Base-by-base conservation (phyloP, 2,888 invertebrate genomes). In the Andrena camellia region DNA sequence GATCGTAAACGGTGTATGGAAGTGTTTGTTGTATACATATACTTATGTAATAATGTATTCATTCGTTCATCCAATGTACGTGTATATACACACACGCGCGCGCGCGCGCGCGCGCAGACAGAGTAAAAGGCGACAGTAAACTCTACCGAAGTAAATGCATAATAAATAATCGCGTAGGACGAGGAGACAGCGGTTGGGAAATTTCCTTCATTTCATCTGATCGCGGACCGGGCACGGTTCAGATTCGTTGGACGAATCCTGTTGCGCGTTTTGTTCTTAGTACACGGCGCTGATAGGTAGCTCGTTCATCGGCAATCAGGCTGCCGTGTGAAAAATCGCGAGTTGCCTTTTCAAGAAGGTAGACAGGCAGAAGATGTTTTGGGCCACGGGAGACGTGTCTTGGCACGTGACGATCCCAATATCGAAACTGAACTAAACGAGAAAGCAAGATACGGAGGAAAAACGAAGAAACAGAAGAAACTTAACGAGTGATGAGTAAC, bases 71-170 rank as follows among this genome's bases (percentile, higher is more conserved):
- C 85, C 71, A 31, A 68, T 60, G 80, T 83, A 83, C 75, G 79
- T 81, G 20, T 57, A 57, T 57, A 52, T 13, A 57, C 23, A 52
- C 26, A 52, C 57, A 23, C 23, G 2, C 10, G 6, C 20, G n/a
- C n/a, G n/a, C 17, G 2, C 17, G 48, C 13, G n/a, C n/a, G n/a
- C 20, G 52, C 23, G 1, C 3, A 10, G 20, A 20, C 23, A 23
- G 57, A 57, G 23, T 26, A 8, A 26, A 4, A 23, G 10, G 57
- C 3, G 23, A 93, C 91, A 91, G 90, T 92, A 92, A 91, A 92
- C 84, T 85, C 91, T 93, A 93, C 91, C 90, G 91, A 93, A 91
- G 91, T 93, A 93, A 93, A 93, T 92, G 92, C 92, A 92, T 90
- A 87, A 90, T 86, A 84, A 84, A 72, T 88, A 86, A 83, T 54